Base-by-base conservation (phyloP, 2,888 invertebrate genomes). In the Gari tellinella region DNA sequence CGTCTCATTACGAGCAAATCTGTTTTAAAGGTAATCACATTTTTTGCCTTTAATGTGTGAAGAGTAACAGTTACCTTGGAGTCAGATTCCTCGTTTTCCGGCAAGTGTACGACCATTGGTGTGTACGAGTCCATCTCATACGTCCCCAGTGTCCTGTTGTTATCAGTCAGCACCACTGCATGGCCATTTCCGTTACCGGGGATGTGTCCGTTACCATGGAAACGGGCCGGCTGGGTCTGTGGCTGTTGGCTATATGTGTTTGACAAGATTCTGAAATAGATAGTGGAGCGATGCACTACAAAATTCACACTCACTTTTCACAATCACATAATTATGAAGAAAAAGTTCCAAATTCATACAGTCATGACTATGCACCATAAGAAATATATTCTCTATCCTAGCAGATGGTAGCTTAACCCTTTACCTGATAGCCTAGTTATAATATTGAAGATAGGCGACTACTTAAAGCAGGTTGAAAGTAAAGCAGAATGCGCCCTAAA, bases 41-140 rank as follows among this genome's bases (percentile, higher is more conserved):
- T 8, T 40, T 40, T 40, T 40, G 8, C 8, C 40, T 15, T 40
- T 40, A 40, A 14, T 40, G 40, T 43, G 5, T 43, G 19, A 43
- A 5, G n/a, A 43, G 43, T 43, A 41, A n/a, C n/a, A n/a, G n/a
- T 63, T 61, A 87, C 87, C 84, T 89, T 89, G 12, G 87, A 82
- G 49, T 89, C 88, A 10, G 82, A 84, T 17, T 85, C 72, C 60
- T 87, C 84, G 63, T 88, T 88, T 65, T 89, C 87, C 17, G 81
- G 81, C 19, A 87, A 64, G 21, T 72, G 60, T 15, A 75, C 73
- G 45, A 88, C 63, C 86, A 89, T 87, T 8, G 89, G 86, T 1
- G 85, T 83, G 49, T 81, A 76, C 2, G 82, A 74, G 17, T 85
- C 88, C 67, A 85, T 73, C 58, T 87, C 85, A 49, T 84, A 76